phyloP scores from a whole-genome alignment of 1,140 invertebrate species.

The Neotoxoptera formosana region DNA sequence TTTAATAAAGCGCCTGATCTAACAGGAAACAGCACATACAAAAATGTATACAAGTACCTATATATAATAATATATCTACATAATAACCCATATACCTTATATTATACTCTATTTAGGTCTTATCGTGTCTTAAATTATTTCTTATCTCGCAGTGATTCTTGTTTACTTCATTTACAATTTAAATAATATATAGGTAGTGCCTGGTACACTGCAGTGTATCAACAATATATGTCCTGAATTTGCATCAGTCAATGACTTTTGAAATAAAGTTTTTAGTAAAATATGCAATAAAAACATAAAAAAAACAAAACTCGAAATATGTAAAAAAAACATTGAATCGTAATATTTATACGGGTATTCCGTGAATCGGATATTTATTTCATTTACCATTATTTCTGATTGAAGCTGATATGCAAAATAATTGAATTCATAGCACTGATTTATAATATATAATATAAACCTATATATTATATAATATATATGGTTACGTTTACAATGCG shows the following conservation, averaged over 20 bases:
- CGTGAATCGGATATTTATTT: background rate
- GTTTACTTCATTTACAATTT: constrained; percentile 11
- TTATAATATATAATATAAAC: too few relatives aligned
- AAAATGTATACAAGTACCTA: too few relatives aligned
- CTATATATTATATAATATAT: too few relatives aligned
- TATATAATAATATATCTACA: background rate
- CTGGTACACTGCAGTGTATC: background rate
- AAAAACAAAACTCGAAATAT: background rate
- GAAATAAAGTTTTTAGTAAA: background rate
- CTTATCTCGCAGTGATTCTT: background rate
- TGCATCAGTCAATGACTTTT: background rate
- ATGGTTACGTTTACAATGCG: background rate
- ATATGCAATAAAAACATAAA: background rate
- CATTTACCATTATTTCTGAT: background rate
- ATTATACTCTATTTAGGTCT: background rate
- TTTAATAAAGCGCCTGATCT: background rate
- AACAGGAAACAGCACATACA: background rate
- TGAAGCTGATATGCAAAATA: background rate
- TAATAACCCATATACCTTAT: background rate
- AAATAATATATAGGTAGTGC: background rate
- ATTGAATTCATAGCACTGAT: background rate
- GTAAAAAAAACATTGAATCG: background rate
- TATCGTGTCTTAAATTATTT: background rate
- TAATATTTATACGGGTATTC: background rate
- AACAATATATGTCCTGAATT: background rate